Conservation (phyloP, 2,113 vertebrate species). For the Marmota flaviventris region DNA sequence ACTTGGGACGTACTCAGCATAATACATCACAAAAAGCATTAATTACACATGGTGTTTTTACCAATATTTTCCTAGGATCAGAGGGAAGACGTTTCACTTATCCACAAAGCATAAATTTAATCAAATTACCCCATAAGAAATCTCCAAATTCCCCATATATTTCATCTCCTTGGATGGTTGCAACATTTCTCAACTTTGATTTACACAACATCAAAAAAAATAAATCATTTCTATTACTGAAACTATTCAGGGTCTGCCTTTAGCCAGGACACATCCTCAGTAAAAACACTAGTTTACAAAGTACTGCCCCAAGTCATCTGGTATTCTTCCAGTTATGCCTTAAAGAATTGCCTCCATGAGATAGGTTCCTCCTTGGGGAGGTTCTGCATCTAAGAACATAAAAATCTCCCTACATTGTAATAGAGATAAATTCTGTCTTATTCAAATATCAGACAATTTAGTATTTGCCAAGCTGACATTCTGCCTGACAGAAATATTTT, state of each 20-base stretch:
- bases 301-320: background rate
- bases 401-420: background rate
- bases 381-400: background rate
- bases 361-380: background rate
- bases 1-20: background rate
- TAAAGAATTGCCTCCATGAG: background rate
- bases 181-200: background rate
- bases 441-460: background rate
- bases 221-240: background rate
- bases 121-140: background rate
- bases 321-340: background rate
- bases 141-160: background rate
- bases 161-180: background rate
- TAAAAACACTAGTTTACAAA: constrained; percentile 28
- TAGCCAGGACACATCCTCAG: background rate
- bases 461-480: background rate
- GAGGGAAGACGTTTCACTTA: background rate
- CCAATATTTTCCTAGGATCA: background rate
- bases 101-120: background rate
- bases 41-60: background rate
- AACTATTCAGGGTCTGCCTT: background rate
- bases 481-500: background rate
- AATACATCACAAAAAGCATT: background rate
- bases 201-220: background rate
- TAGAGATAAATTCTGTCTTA: background rate